phyloP scores from a whole-genome alignment of 2,888 invertebrate species.

The Acanthosepion lycidas region DNA sequence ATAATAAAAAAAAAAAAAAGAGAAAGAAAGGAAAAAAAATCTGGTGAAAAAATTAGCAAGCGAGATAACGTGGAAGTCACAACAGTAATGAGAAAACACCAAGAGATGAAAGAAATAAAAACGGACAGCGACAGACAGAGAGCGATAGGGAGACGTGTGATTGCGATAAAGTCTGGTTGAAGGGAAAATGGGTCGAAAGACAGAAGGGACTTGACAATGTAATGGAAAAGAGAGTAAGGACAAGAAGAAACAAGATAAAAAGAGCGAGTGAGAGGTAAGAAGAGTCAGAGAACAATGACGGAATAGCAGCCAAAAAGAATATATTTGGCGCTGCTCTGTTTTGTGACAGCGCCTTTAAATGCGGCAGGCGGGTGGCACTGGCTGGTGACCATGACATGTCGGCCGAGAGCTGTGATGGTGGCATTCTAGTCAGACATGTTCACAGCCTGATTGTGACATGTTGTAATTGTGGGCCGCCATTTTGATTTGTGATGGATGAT shows the following conservation, averaged over 20 bases:
- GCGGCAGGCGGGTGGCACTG: not conserved
- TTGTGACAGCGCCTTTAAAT: slow-evolving; percentile 33
- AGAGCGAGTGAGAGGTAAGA: too few species aligned
- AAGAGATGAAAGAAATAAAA: too few species aligned
- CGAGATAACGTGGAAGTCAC: too few species aligned
- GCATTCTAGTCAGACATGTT: slow-evolving; percentile 17
- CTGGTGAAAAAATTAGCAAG: too few species aligned
- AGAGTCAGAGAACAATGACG: too few species aligned
- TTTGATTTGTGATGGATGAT: slow-evolving; percentile 10
- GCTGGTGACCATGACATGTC: slow-evolving; percentile 3
- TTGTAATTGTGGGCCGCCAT: slow-evolving; percentile 21
- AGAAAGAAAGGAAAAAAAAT: too few species aligned
- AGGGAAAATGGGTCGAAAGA: not conserved
- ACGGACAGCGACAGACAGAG: too few species aligned
- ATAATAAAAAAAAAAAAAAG: too few species aligned
- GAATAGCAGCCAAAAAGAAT: not conserved
- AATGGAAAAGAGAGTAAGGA: not conserved
- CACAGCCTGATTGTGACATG: not conserved
- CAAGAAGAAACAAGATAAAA: too few species aligned
- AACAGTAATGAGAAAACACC: too few species aligned
- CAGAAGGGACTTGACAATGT: not conserved
- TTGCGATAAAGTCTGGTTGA: too few species aligned
- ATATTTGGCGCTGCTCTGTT: not conserved
- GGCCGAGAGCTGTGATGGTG: not conserved
- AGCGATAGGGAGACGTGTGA: too few species aligned